Conservation (phyloP, 1,140 invertebrate genomes). For the Achroia grisella region DNA sequence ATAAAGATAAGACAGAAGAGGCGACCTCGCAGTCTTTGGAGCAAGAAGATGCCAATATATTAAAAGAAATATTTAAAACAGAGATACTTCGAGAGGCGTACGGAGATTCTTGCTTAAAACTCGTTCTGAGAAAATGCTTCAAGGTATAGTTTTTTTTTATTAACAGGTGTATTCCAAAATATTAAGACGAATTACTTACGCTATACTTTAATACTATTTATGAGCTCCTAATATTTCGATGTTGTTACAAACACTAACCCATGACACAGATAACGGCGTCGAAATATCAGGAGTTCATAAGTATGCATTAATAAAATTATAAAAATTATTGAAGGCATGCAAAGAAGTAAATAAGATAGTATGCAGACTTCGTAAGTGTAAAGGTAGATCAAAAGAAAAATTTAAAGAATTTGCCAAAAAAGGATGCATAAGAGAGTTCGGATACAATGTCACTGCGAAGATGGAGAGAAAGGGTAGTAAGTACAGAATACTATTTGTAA, state of each 20-base stretch:
- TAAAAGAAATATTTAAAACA: slow-evolving; percentile 16
- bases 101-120: slow-evolving; percentile 29
- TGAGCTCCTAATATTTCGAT: too few relatives aligned
- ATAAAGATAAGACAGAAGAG: not conserved
- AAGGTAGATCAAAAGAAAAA: slow-evolving; percentile 11
- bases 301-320: too few relatives aligned
- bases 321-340: slow-evolving; percentile 17
- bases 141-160: slow-evolving; percentile 26
- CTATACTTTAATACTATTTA: too few relatives aligned
- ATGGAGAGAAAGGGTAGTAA: too few relatives aligned
- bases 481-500: too few relatives aligned
- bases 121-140: slow-evolving; percentile 33
- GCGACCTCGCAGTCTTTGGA: not conserved
- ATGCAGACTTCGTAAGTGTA: slow-evolving; percentile 17
- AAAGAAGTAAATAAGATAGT: slow-evolving; percentile 11
- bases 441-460: too few relatives aligned
- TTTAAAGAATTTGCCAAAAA: slow-evolving; percentile 14
- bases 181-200: too few relatives aligned
- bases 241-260: too few relatives aligned
- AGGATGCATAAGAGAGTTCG: slow-evolving; percentile 21
- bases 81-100: slow-evolving; percentile 23
- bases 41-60: not conserved
- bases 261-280: too few relatives aligned
- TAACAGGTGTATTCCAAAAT: too few relatives aligned
- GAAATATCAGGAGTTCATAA: too few relatives aligned